Evolutionary conservation across 2,113 vertebrate genomes (phyloP).

Genomic region (Smithornis capensis): DNA sequence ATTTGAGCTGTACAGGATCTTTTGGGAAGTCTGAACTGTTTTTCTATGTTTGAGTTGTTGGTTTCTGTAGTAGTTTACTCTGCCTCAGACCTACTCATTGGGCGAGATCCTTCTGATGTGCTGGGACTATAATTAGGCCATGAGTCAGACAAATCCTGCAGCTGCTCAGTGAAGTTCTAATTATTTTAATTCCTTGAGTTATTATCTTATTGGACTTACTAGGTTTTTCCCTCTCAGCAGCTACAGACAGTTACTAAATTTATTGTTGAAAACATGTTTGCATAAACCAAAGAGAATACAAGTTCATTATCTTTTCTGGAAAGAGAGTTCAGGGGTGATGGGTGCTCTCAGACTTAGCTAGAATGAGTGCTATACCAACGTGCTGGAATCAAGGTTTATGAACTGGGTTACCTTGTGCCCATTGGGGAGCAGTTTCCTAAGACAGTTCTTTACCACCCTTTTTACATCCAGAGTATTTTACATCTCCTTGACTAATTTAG

Average conservation of each 20-base stretch:
- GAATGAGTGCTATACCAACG: accelerated
- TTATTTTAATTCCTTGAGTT: slow-evolving; percentile 24
- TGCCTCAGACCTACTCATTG: neutral
- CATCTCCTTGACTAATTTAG: neutral
- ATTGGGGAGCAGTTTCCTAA: neutral
- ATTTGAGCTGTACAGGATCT: neutral
- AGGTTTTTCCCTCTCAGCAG: neutral
- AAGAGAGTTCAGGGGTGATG: neutral
- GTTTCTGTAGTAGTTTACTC: neutral
- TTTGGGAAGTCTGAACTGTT: neutral
- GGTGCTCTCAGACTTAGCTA: neutral
- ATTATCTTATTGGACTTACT: neutral
- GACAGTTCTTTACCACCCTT: neutral
- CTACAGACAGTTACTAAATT: neutral
- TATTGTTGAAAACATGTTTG: neutral
- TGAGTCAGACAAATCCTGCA: slow-evolving; percentile 5
- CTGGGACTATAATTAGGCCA: neutral
- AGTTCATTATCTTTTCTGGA: neutral
- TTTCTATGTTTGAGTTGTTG: neutral
- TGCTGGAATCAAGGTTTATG: neutral
- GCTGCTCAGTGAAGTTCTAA: slow-evolving; percentile 2
- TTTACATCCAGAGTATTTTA: neutral
- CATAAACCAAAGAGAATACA: neutral
- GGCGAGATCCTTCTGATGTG: neutral
- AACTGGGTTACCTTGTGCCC: neutral